These are phyloP conservation scores for Zosterops lateralis DNA, from an alignment of 2,113 vertebrate species.

Conservation along the genomic window DNA sequence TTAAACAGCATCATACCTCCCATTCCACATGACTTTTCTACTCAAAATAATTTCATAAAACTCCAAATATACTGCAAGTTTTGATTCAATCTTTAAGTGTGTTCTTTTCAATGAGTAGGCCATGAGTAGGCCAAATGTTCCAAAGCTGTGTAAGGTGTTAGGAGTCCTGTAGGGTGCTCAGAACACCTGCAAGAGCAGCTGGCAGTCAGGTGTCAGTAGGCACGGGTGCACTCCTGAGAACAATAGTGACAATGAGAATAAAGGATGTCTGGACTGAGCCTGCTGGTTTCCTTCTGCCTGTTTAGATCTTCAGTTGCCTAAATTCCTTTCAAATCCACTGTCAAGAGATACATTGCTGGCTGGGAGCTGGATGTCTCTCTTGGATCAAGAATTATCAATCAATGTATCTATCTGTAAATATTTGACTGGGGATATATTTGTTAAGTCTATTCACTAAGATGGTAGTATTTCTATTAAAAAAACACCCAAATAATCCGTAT, in stretches of 20 bases:
- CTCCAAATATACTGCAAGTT: background rate
- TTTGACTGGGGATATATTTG: background rate
- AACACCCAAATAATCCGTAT: background rate
- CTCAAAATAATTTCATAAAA: background rate
- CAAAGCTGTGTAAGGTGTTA: fast-evolving
- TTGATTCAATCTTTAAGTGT: background rate
- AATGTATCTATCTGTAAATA: background rate
- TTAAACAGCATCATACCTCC: too few species aligned
- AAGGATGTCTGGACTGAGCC: background rate
- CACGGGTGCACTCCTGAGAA: fast-evolving
- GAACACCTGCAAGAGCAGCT: background rate
- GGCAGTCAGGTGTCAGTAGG: background rate
- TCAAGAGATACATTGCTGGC: background rate
- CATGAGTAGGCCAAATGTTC: background rate
- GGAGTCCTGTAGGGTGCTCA: background rate
- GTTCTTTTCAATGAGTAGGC: background rate
- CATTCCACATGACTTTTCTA: background rate
- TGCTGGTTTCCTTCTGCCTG: fast-evolving
- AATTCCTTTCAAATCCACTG: background rate
- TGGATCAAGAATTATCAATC: background rate
- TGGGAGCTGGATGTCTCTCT: background rate
- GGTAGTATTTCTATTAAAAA: background rate
- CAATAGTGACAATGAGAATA: background rate
- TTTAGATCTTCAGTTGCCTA: background rate
- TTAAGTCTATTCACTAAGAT: background rate